Base-by-base conservation (phyloP, 23 tunicate genomes). In the Diplosoma virens region DNA sequence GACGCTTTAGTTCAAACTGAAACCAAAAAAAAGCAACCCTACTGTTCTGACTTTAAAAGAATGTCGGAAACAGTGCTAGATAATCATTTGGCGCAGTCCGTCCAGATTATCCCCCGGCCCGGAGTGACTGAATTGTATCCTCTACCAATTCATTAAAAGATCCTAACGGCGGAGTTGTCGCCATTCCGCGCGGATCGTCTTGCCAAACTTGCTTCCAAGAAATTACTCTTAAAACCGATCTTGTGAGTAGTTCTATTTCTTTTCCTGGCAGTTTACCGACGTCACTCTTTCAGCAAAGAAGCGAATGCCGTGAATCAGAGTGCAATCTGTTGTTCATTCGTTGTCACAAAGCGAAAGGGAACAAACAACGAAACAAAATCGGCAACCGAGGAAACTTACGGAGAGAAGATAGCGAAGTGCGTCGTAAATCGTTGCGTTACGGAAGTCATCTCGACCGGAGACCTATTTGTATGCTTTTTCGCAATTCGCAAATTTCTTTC, bases 21-120 rank as follows among this genome's bases (percentile, higher is more conserved):
- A n/a, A n/a, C n/a, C n/a, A n/a, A n/a, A n/a, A n/a, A n/a, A n/a
- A n/a, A n/a, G n/a, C n/a, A n/a, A n/a, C n/a, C n/a, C n/a, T n/a
- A n/a, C n/a, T n/a, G n/a, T n/a, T n/a, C n/a, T n/a, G n/a, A n/a
- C n/a, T n/a, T n/a, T n/a, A n/a, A n/a, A n/a, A n/a, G n/a, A n/a
- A 76, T 76, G 81, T 34, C 36, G 25, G 82, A 78, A 78, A 78
- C 82, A 1, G 82, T 78, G 6, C 29, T 78, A 16, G 37, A 35
- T 37, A 73, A 78, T 63, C 75, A 7, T 26, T 4, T 72, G 32
- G 5, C 74, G 25, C 52, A 18, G 52, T 2, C 50, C 3, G 2
- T 6, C 2, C 23, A 35, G 74, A 28, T 9, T 34, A 5, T 25
- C 50, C 36, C 21, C 18, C 52, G 6, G 27, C 52, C 21, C 29